These are phyloP conservation scores for Cephus pygmeus DNA, from an alignment of 2,888 invertebrate genomes.

Conservation along the genomic window DNA sequence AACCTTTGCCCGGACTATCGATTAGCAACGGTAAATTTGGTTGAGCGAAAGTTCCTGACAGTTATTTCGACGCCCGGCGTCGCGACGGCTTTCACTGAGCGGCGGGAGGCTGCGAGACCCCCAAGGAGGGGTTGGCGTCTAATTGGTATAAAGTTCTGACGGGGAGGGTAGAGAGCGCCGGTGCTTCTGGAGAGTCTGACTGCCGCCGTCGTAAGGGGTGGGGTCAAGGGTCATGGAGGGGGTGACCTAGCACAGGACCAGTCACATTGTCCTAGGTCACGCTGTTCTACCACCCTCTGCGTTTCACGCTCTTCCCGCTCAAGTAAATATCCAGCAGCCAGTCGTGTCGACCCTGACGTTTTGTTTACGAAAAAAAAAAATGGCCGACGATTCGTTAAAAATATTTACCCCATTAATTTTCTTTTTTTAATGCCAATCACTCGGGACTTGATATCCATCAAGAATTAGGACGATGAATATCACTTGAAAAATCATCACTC, in stretches of 20 bases:
- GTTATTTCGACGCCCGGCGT: neutral
- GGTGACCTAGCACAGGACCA: slow-evolving; percentile 23
- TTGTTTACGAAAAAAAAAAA: neutral
- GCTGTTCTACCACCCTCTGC: slow-evolving; percentile 17
- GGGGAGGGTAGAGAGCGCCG: slow-evolving; percentile 20
- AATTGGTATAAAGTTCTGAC: slow-evolving; percentile 36
- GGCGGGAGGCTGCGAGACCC: slow-evolving; percentile 2
- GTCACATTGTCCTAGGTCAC: slow-evolving; percentile 42
- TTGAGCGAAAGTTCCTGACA: neutral
- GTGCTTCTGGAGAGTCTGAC: neutral
- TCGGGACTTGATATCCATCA: neutral
- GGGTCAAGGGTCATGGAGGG: slow-evolving; percentile 1
- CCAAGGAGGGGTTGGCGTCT: slow-evolving; percentile 19
- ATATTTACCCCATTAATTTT: neutral
- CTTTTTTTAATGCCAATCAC: neutral
- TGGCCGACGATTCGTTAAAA: neutral
- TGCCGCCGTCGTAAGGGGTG: neutral
- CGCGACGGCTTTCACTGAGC: neutral
- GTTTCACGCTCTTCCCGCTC: neutral
- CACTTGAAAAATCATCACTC: neutral
- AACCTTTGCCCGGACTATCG: neutral
- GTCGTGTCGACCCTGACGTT: neutral
- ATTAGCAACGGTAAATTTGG: neutral
- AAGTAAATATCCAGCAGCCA: neutral
- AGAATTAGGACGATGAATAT: neutral